These are phyloP conservation scores for Drosophila crucigera DNA, from an alignment of 2,888 invertebrate genomes.

Conservation along the genomic window DNA sequence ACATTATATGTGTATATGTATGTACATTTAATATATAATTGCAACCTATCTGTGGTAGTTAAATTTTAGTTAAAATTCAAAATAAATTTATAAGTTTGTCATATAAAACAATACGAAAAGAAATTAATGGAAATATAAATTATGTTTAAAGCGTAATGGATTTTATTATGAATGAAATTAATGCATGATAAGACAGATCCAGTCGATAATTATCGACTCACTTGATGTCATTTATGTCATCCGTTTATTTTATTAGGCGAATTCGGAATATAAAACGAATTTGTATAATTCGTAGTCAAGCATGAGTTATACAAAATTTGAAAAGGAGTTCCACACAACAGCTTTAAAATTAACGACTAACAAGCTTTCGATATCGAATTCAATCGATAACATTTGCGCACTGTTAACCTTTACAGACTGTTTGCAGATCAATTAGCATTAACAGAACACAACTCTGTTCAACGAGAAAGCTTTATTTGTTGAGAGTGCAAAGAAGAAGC, in stretches of 20 bases:
- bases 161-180: neutral
- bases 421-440: constrained; percentile 7
- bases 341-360: neutral
- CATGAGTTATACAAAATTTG: neutral
- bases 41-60: constrained; percentile 85
- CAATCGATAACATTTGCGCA: constrained; percentile 12
- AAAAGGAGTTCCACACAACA: neutral
- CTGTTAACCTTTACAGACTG: constrained; percentile 7
- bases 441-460: neutral
- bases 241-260: neutral
- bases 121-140: constrained; percentile 76
- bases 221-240: neutral
- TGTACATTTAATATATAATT: constrained; percentile 76
- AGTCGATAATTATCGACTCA: neutral
- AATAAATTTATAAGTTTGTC: constrained; percentile 73
- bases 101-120: constrained; percentile 74
- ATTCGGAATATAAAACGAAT: neutral
- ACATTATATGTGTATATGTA: constrained; percentile 35
- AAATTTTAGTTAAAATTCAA: constrained; percentile 84
- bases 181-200: neutral
- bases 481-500: constrained; percentile 7
- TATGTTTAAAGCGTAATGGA: constrained; percentile 46
- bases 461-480: constrained; percentile 30
- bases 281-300: neutral
- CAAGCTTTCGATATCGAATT: neutral